Conservation (phyloP, 2,113 vertebrate species). For the Girardinichthys multiradiatus region DNA sequence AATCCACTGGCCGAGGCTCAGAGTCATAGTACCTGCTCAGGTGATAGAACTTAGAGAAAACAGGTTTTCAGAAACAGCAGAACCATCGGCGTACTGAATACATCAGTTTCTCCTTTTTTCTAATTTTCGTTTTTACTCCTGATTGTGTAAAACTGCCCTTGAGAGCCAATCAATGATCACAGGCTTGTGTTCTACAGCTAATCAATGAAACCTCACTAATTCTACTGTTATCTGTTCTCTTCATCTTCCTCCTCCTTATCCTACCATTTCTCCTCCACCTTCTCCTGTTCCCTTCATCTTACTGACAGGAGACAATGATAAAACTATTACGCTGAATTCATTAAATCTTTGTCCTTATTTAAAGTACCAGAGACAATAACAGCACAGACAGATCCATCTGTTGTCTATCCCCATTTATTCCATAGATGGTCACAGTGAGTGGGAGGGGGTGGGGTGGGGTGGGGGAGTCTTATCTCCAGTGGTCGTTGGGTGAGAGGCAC, state of each 20-base stretch:
- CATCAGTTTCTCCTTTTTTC: slow-evolving; percentile 16
- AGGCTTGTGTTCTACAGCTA: slow-evolving; percentile 68
- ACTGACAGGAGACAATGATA: background rate
- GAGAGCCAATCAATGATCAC: slow-evolving; percentile 69
- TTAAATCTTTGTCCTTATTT: background rate
- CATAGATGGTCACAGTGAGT: no score
- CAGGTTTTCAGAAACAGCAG: no score
- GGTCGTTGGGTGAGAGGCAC: no score
- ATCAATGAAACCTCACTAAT: slow-evolving; percentile 73
- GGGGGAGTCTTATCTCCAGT: no score
- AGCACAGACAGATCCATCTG: background rate
- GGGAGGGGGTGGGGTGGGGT: no score
- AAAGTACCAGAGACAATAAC: background rate
- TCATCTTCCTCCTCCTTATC: slow-evolving; percentile 50
- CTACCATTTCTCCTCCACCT: slow-evolving; percentile 14
- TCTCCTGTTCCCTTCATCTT: background rate
- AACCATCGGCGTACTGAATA: background rate
- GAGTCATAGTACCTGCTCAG: no score
- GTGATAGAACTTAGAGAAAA: no score
- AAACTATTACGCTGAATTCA: background rate
- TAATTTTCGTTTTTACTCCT: slow-evolving; percentile 42
- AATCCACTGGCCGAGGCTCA: no score
- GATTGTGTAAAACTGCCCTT: slow-evolving; percentile 71
- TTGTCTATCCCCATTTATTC: no score
- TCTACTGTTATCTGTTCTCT: slow-evolving; percentile 70